Conservation (phyloP, 2,797 vertebrate species). For the Urophycis tenuis region DNA sequence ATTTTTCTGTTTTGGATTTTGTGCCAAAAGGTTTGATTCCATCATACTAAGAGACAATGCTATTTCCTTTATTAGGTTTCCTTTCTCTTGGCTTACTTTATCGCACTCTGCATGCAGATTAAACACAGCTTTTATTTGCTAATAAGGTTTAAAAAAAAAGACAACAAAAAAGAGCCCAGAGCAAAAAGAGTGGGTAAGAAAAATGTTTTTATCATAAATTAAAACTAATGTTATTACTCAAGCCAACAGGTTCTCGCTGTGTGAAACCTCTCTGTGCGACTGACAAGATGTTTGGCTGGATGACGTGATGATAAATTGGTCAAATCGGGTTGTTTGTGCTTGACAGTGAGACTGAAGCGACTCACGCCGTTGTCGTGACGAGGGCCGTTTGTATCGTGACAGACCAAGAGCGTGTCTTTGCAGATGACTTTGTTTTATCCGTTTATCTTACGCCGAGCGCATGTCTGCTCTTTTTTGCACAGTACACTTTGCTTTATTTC, state of each 20-base stretch:
- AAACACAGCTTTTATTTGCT: slow-evolving; percentile 46
- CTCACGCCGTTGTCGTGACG: neutral
- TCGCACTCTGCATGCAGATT: slow-evolving; percentile 45
- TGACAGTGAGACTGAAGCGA: slow-evolving; percentile 4
- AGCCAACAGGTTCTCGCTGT: slow-evolving; percentile 1
- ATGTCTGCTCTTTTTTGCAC: slow-evolving; percentile 31
- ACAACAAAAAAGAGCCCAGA: slow-evolving; percentile 26
- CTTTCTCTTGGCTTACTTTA: slow-evolving; percentile 32
- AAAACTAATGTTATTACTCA: slow-evolving; percentile 19
- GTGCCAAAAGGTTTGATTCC: slow-evolving; percentile 40
- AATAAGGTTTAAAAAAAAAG: slow-evolving; percentile 3
- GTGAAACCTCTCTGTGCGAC: neutral
- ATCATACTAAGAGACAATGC: slow-evolving; percentile 28
- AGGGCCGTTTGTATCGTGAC: neutral
- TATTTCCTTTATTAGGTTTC: slow-evolving; percentile 36
- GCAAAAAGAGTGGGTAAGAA: slow-evolving; percentile 36
- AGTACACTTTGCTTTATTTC: slow-evolving; percentile 26
- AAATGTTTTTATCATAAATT: slow-evolving; percentile 24
- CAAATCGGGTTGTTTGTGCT: neutral
- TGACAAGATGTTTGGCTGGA: neutral
- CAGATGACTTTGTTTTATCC: neutral
- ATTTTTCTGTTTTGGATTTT: slow-evolving; percentile 44
- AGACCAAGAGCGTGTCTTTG: slow-evolving; percentile 15
- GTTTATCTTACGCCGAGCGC: slow-evolving; percentile 17
- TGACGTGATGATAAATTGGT: neutral